A percentile compares a stretch with the other conserved stretches of the same genome.
These are phyloP conservation scores for Falco punctatus DNA, from an alignment of 2,113 vertebrate species.

Conservation along the genomic window DNA sequence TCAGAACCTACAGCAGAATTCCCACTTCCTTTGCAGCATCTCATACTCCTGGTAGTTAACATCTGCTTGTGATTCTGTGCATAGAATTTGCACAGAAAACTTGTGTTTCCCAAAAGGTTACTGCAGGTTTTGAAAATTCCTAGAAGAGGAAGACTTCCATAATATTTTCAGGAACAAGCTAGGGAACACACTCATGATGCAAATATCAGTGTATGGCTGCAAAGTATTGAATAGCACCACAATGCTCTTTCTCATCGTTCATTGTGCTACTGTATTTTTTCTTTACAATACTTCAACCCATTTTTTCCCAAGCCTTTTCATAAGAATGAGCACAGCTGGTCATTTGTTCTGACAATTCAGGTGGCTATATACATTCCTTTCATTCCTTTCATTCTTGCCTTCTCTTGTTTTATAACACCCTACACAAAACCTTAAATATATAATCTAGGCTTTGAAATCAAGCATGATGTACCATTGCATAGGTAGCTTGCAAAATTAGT, in stretches of 20 bases:
- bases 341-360: background rate
- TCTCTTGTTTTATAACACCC: background rate
- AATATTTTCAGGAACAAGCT: background rate
- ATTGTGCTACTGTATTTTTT: background rate
- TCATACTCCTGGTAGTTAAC: background rate
- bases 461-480: background rate
- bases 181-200: background rate
- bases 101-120: accelerated
- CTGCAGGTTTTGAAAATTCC: background rate
- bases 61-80: background rate
- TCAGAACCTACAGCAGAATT: background rate
- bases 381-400: background rate
- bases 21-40: background rate
- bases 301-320: background rate
- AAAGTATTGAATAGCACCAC: background rate
- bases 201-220: background rate
- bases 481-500: background rate
- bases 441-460: background rate
- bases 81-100: no score
- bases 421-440: background rate
- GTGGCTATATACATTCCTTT: background rate
- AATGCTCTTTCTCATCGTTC: background rate
- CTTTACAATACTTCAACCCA: background rate
- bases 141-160: background rate
- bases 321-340: background rate